Percentiles rank a stretch among this genome's conserved stretches.
Conservation (phyloP, 2,797 vertebrate genomes). For the Hozukius guyotensis region DNA sequence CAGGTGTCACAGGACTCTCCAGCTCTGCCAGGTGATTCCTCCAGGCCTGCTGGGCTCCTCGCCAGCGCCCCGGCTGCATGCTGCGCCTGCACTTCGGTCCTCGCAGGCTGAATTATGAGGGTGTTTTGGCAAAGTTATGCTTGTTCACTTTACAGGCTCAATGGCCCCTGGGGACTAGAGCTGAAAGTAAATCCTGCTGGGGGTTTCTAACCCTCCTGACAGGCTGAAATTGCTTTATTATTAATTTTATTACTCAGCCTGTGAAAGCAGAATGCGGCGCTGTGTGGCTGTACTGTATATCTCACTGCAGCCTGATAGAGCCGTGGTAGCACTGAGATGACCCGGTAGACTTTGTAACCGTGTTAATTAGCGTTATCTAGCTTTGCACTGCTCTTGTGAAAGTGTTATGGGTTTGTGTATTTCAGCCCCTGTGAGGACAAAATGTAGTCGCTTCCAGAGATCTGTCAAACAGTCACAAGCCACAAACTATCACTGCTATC, state of each 20-base stretch:
- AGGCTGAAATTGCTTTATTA: slow-evolving; percentile 29
- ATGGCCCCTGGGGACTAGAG: not conserved
- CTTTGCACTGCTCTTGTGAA: not conserved
- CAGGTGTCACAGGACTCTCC: not conserved
- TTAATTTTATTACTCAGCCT: slow-evolving; percentile 9
- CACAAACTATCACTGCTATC: not conserved
- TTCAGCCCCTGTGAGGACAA: not conserved
- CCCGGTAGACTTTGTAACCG: not conserved
- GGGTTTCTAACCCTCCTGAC: slow-evolving; percentile 3
- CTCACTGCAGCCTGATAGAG: not conserved
- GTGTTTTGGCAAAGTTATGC: slow-evolving; percentile 19
- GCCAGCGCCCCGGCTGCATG: slow-evolving; percentile 19
- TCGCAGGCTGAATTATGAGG: slow-evolving; percentile 43
- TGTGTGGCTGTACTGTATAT: not conserved
- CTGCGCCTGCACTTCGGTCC: slow-evolving; percentile 19
- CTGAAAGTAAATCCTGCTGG: slow-evolving; percentile 11
- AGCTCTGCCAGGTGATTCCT: slow-evolving; percentile 6
- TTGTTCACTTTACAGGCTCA: slow-evolving; percentile 4
- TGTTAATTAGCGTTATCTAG: not conserved
- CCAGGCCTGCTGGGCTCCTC: not conserved
- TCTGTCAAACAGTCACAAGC: not conserved
- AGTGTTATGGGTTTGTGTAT: not conserved
- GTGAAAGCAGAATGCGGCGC: not conserved
- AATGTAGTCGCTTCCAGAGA: not conserved
- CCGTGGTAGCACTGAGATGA: not conserved